A percentile compares a stretch with the other conserved stretches of the same genome.
Evolutionary conservation across 2,888 invertebrate species (phyloP).

Genomic region (Auanema freiburgensis): DNA sequence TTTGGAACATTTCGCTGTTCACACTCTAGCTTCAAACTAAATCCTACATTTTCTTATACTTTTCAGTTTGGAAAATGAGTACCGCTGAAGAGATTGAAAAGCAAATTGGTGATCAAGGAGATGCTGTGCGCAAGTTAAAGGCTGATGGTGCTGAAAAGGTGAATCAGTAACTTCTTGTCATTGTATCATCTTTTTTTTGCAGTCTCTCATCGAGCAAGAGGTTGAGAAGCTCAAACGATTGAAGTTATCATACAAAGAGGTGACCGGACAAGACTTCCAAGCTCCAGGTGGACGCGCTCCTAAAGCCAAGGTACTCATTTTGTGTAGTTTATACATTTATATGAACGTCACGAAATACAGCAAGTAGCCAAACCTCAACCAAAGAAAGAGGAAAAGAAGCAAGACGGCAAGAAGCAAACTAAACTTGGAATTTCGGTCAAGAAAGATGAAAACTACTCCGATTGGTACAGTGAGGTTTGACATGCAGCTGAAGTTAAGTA

Average conservation of each 20-base stretch:
- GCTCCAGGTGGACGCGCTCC: constrained; percentile 20
- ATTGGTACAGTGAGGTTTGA: constrained; percentile 84
- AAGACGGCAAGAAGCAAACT: constrained; percentile 80
- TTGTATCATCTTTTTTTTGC: constrained; percentile 6
- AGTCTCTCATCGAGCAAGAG: constrained; percentile 68
- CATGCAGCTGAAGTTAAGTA: too few species aligned
- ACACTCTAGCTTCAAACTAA: too few species aligned
- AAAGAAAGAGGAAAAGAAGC: constrained; percentile 41
- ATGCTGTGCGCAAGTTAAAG: constrained; percentile 34
- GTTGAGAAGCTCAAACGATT: constrained; percentile 73
- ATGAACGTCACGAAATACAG: constrained; percentile 1
- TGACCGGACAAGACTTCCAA: constrained; percentile 73
- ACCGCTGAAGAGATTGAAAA: constrained; percentile 16
- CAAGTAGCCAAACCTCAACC: constrained; percentile 24
- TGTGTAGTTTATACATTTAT: too few species aligned
- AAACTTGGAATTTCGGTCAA: constrained; percentile 88
- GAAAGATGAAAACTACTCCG: constrained; percentile 88
- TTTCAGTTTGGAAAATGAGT: not conserved
- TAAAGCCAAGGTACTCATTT: constrained; percentile 8
- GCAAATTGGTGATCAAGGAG: constrained; percentile 37
- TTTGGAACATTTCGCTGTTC: too few species aligned
- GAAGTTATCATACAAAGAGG: constrained; percentile 76
- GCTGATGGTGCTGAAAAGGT: constrained; percentile 23
- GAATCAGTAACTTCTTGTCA: constrained; percentile 8
- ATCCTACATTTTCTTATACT: too few species aligned